A percentile compares a stretch with the other conserved stretches of the same genome.
Evolutionary conservation across 2,113 vertebrate genomes (phyloP).

Genomic region (Mirounga angustirostris): DNA sequence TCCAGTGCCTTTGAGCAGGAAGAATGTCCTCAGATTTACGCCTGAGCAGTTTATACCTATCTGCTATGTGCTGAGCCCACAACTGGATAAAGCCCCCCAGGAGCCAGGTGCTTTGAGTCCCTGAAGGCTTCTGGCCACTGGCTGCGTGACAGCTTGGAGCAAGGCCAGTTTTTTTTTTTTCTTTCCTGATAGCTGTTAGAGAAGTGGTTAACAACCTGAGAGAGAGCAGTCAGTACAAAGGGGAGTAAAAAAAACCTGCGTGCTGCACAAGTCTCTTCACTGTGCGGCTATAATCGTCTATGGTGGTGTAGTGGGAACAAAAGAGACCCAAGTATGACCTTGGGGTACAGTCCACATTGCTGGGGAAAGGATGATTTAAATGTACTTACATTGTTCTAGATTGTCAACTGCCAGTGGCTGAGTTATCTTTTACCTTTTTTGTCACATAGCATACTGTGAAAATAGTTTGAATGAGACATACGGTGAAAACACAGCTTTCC

Average conservation of each 20-base stretch:
- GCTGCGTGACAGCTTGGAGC: not conserved
- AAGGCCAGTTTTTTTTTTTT: not conserved
- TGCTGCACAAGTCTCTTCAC: not conserved
- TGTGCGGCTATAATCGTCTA: not conserved
- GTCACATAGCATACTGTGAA: not conserved
- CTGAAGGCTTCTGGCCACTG: not conserved
- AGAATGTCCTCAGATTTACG: constrained; percentile 46
- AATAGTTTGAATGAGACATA: not conserved
- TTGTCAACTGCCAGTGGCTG: not conserved
- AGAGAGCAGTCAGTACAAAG: not conserved
- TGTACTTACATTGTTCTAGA: constrained; percentile 5
- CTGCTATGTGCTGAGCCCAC: not conserved
- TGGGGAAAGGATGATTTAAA: not conserved
- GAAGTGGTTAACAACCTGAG: not conserved
- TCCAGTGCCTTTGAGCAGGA: constrained; percentile 45
- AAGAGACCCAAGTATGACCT: not conserved
- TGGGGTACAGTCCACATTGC: not conserved
- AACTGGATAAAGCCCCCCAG: not conserved
- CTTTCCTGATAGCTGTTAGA: not conserved
- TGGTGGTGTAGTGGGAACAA: not conserved
- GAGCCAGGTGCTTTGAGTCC: not conserved
- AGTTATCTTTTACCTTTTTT: not conserved
- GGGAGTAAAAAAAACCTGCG: not conserved
- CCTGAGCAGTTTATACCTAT: not conserved
- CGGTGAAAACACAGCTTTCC: not conserved